phyloP scores from a whole-genome alignment of 2,797 vertebrate species.

The Pogonophryne albipinna region DNA sequence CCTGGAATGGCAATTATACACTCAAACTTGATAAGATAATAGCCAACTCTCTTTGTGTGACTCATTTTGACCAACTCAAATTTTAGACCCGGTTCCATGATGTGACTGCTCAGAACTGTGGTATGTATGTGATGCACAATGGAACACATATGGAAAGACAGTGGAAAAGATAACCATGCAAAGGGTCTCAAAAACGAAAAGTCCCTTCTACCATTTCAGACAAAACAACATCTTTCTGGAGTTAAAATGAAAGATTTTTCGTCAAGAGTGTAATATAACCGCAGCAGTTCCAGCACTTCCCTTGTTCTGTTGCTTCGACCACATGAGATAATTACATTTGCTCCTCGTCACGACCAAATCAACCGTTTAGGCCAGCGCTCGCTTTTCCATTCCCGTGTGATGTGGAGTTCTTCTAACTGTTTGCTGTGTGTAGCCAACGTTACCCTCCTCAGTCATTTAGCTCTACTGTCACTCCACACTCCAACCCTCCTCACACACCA shows the following conservation, averaged over 20 bases:
- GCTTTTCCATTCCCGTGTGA: constrained; percentile 62
- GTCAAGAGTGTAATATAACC: constrained; percentile 37
- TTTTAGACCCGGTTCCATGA: background rate
- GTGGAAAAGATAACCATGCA: background rate
- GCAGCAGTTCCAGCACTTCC: constrained; percentile 60
- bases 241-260: constrained; percentile 36
- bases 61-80: background rate
- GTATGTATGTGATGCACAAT: no score
- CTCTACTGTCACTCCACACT: constrained; percentile 43
- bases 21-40: background rate
- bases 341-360: constrained; percentile 78
- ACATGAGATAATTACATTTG: constrained; percentile 81
- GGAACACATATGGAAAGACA: no score
- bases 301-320: constrained; percentile 70
- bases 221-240: constrained; percentile 35
- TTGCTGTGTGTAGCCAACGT: constrained; percentile 37
- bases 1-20: background rate
- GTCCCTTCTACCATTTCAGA: background rate
- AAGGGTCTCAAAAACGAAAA: background rate
- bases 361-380: constrained; percentile 51
- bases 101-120: background rate
- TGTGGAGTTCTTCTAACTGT: constrained; percentile 54
- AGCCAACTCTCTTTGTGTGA: background rate
- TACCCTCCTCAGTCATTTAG: constrained; percentile 49
- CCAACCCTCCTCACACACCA: constrained; percentile 25